Evolutionary conservation across 2,113 vertebrate genomes (phyloP), one percentile per base, ranked within the genome.

Genomic region (Stercorarius parasiticus): DNA sequence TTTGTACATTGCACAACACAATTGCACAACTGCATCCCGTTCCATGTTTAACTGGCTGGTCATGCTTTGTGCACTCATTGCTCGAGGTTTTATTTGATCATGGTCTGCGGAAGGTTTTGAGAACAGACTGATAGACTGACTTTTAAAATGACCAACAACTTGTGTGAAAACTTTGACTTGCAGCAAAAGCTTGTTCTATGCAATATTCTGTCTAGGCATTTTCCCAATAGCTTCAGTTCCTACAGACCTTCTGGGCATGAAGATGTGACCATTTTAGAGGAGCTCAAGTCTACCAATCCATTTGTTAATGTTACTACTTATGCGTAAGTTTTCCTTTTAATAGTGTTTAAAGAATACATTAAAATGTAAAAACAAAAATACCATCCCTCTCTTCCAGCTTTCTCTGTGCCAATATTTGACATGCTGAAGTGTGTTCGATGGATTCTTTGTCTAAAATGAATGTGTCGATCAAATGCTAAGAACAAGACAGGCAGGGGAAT

Each of bases 371-470:
- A 58, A 0, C 16, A 34, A 45, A 96, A 78, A 13, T 12, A 69
- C 9, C 5, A 52, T 15, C 71, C 59, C 36, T 80, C 29, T 56
- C 71, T 20, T 59, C 26, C 12, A 40, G 16, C 26, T 18, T 67
- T 30, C 47, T 43, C 65, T 82, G 58, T 62, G 82, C 45, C 62
- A 93, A 65, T 64, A 45, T 66, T 92, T 83, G 64, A 76, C 26
- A n/a, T 6, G n/a, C 45, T 78, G 11, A 83, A 83, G 29, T 18
- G 22, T 4, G 10, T 55, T 77, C 1, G 0, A 38, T 26, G 55
- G 49, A 58, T 73, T 67, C 53, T 58, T 82, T 88, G 65, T 70
- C 64, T 73, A 62, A 52, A 91, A 91, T 58, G 56, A 90, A 76
- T 14, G 25, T 50, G 27, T 16, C 5, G 29, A 92, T 82, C 70